Base-by-base conservation (phyloP, 2,797 vertebrate species). In the Fistularia tabacaria region DNA sequence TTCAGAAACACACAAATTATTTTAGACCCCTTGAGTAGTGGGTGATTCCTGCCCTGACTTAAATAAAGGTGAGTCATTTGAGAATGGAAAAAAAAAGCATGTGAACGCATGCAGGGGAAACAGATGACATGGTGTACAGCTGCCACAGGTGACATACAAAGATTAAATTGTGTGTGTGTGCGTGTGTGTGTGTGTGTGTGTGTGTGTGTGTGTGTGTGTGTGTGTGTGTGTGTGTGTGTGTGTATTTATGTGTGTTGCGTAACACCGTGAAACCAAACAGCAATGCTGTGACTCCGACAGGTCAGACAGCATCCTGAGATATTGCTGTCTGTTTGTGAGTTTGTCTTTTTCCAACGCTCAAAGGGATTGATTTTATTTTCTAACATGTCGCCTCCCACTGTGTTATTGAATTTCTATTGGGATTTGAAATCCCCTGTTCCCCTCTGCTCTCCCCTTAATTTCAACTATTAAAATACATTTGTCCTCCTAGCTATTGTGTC, bases 241-340 rank as follows among this genome's bases (percentile, higher is more conserved):
- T 15, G 38, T 68, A 42, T 59, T 38, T 59, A 46, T 49, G 14
- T 49, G 51, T 53, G 52, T 50, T 72, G 54, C 74, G 52, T 56
- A 54, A 57, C 45, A 3, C 41, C 38, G 10, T 46, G n/a, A 73
- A 71, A 50, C 36, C 57, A 71, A 51, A 62, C 54, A 56, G 56
- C 66, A 46, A 69, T 43, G 36, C 59, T 65, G 52, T 66, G 58
- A 75, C 48, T 73, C 65, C 71, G 13, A 64, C 10, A 59, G 46
- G 62, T 45, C 64, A 65, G 55, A 58, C 57, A 57, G 45, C 52
- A 51, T 72, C 54, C 60, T 11, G n/a, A 10, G 57, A 69, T 51
- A 58, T 15, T 36, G 12, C 9, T 46, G 59, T 54, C 38, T 59
- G 49, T 64, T 46, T 59, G 46, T 57, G 49, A 56, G 57, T 49